Evolutionary conservation across 2,113 vertebrate genomes (phyloP), one percentile per base, ranked within the genome.

Genomic region (Neolamprologus fasciatus): DNA sequence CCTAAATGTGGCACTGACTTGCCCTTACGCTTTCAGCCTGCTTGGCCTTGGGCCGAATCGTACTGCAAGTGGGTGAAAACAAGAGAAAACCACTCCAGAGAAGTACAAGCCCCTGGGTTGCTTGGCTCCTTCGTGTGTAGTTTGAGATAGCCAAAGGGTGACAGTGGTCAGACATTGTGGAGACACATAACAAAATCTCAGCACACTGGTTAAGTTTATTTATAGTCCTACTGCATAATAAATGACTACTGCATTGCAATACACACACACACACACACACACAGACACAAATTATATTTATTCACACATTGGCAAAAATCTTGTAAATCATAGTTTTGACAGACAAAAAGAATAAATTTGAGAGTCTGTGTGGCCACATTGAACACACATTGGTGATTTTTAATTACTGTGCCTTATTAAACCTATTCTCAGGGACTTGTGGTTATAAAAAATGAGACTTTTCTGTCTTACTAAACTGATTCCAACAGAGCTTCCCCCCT

Each of bases 1-100:
- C 86, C 78, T 92, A 85, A 90, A 94, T 89, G 87, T 91, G 87
- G 73, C 47, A 45, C 82, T 79, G 79, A 88, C 85, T 80, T 90
- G 80, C 87, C 86, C 87, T 82, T 82, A 81, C 53, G 66, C 92
- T 94, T 89, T 85, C 89, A 89, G 87, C 51, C 66, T 91, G 84
- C 83, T 86, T 93, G 91, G 94, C 93, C 91, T 89, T 94, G 84
- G 82, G 90, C 81, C 37, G 31, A 90, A 51, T 84, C 45, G 57
- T 89, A 86, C 86, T 84, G 85, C 68, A 90, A 91, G 83, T 90
- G 86, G 89, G 87, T 71, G 81, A 92, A 92, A 93, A 95, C 89
- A 92, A 85, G 66, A 87, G 47, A 78, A 88, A 93, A 82, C 8
- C 81, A 90, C 84, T 92, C 79, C 3, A 16, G 91, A 88, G 87